Conservation (phyloP, 2,113 vertebrate genomes). For the Etheostoma cragini region DNA sequence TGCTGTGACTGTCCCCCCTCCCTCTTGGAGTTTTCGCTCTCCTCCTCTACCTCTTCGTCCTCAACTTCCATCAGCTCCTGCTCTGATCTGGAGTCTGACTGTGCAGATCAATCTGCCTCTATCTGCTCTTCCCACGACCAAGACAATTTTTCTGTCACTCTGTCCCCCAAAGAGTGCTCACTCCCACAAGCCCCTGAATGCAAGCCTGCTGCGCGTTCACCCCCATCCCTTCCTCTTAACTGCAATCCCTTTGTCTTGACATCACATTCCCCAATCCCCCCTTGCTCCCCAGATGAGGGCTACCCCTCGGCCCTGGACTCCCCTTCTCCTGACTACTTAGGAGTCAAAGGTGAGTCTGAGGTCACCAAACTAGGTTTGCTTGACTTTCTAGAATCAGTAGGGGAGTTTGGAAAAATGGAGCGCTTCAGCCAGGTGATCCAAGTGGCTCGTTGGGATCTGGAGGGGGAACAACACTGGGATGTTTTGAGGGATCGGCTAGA, state of each 20-base stretch:
- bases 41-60: slow-evolving; percentile 87
- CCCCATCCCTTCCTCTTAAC: slow-evolving; percentile 70
- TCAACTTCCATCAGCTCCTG: slow-evolving; percentile 95
- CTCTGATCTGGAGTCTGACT: slow-evolving; percentile 93
- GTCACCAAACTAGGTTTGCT: slow-evolving; percentile 79
- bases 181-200: slow-evolving; percentile 53
- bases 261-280: slow-evolving; percentile 53
- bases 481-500: slow-evolving; percentile 81
- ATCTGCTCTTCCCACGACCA: slow-evolving; percentile 81
- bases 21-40: slow-evolving; percentile 83
- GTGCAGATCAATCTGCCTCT: slow-evolving; percentile 84
- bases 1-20: slow-evolving; percentile 85
- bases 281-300: slow-evolving; percentile 85
- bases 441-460: slow-evolving; percentile 82
- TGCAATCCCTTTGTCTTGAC: slow-evolving; percentile 59
- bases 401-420: slow-evolving; percentile 86
- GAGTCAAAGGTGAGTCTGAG: slow-evolving; percentile 74
- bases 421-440: slow-evolving; percentile 85
- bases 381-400: slow-evolving; percentile 85
- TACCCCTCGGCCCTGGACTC: slow-evolving; percentile 84
- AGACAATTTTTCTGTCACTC: slow-evolving; percentile 78
- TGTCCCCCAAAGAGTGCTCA: slow-evolving; percentile 71
- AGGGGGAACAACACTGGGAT: slow-evolving; percentile 80
- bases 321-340: slow-evolving; percentile 80
- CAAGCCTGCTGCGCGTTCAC: slow-evolving; percentile 67